Conservation (phyloP, 2,888 invertebrate species). For the Diarsia brunnea region DNA sequence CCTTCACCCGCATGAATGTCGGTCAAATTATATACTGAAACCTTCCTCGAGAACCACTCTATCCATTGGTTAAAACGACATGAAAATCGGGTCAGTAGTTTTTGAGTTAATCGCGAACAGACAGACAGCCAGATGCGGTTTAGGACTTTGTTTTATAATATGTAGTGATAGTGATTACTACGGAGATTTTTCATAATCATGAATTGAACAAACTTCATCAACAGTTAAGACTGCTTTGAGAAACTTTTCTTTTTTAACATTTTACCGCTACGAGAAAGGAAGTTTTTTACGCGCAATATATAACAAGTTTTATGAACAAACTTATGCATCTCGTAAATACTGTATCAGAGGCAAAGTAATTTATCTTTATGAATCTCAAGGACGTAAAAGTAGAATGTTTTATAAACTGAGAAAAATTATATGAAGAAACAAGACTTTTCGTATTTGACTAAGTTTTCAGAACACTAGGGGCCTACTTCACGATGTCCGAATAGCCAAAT, state of each 20-base stretch:
- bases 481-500: no score
- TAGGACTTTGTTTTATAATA: no score
- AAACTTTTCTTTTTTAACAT: not conserved
- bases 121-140: no score
- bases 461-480: no score
- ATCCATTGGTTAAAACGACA: no score
- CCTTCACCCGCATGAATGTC: no score
- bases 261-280: not conserved
- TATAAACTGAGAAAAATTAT: not conserved
- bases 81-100: no score
- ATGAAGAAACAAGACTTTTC: not conserved
- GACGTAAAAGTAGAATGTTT: slow-evolving; percentile 22
- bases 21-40: no score
- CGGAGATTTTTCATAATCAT: not conserved
- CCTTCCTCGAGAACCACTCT: no score
- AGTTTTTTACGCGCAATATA: slow-evolving; percentile 12
- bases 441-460: no score
- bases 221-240: not conserved
- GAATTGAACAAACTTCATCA: not conserved
- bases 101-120: no score
- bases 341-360: slow-evolving; percentile 8
- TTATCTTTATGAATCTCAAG: slow-evolving; percentile 30
- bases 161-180: no score
- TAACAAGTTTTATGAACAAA: slow-evolving; percentile 48
- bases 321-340: slow-evolving; percentile 36